These are phyloP conservation scores for Chrysolina americana DNA, from an alignment of 2,888 invertebrate species.

Conservation along the genomic window DNA sequence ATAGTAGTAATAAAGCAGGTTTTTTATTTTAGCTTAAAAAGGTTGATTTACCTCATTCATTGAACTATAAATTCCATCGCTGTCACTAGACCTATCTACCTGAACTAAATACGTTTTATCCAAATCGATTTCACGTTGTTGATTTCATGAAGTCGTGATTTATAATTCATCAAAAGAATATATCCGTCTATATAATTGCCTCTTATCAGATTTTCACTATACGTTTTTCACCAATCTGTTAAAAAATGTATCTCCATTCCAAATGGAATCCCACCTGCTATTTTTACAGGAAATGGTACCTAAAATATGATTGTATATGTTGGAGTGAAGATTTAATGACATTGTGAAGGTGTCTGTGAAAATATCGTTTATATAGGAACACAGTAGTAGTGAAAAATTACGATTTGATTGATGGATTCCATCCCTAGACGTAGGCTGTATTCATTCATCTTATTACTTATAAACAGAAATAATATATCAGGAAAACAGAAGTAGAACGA, in stretches of 20 bases:
- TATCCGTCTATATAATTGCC: too few species aligned
- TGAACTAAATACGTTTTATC: not conserved
- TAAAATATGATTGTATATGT: constrained; percentile 27
- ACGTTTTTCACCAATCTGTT: not conserved
- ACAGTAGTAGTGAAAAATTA: constrained; percentile 40
- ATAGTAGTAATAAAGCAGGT: not conserved
- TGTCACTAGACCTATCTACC: not conserved
- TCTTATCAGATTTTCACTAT: not conserved
- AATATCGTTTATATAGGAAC: constrained; percentile 31
- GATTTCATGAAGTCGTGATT: not conserved
- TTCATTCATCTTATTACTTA: constrained; percentile 42
- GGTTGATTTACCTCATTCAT: not conserved
- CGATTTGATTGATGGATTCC: constrained; percentile 43
- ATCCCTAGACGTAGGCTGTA: constrained; percentile 32
- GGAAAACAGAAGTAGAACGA: constrained; percentile 34
- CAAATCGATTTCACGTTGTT: not conserved
- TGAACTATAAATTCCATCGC: not conserved
- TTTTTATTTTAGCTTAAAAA: not conserved
- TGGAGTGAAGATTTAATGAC: constrained; percentile 36
- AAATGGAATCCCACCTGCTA: not conserved
- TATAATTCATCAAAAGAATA: not conserved
- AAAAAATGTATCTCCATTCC: constrained; percentile 11
- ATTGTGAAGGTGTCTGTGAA: constrained; percentile 34
- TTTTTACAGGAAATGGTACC: constrained; percentile 24
- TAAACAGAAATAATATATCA: constrained; percentile 40